Evolutionary conservation across 53 echinoderm and acorn worm species (phyloP).

Genomic region (Actinopyga echinites): DNA sequence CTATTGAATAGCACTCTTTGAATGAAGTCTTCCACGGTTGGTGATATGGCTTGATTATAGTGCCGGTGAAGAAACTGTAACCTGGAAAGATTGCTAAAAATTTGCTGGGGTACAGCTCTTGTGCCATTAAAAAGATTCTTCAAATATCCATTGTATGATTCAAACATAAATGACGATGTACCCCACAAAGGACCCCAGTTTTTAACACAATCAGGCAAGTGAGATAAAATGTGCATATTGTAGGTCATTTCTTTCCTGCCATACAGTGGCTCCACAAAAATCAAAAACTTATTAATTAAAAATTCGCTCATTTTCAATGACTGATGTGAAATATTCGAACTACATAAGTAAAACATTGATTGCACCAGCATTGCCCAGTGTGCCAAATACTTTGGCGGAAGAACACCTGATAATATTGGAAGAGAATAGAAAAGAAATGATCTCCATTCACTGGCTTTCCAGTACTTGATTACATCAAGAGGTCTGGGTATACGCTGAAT

Average conservation of each 20-base stretch:
- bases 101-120: conserved; percentile 38
- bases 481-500: conserved; percentile 46
- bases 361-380: conserved; percentile 38
- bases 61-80: conserved; percentile 7
- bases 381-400: neutral
- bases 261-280: conserved; percentile 42
- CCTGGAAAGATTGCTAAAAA: conserved; percentile 18
- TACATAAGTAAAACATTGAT: conserved; percentile 10
- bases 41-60: no score
- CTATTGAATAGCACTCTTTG: neutral
- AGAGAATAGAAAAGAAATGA: conserved; percentile 26
- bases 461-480: conserved; percentile 10
- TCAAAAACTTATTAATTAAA: conserved; percentile 44
- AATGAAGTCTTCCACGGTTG: neutral
- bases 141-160: conserved; percentile 34
- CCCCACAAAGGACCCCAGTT: conserved; percentile 63
- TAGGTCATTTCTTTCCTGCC: conserved; percentile 29
- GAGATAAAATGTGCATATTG: conserved; percentile 40
- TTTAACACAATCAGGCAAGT: conserved; percentile 46
- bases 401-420: conserved; percentile 8
- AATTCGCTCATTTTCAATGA: neutral
- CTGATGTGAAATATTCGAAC: no score
- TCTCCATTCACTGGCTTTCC: conserved; percentile 52
- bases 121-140: conserved; percentile 43
- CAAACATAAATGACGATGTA: conserved; percentile 52